Percentiles rank a stretch among this genome's conserved stretches.
phyloP scores from a whole-genome alignment of 2,888 invertebrate genomes.

The Sphaerophoria rueppellii region DNA sequence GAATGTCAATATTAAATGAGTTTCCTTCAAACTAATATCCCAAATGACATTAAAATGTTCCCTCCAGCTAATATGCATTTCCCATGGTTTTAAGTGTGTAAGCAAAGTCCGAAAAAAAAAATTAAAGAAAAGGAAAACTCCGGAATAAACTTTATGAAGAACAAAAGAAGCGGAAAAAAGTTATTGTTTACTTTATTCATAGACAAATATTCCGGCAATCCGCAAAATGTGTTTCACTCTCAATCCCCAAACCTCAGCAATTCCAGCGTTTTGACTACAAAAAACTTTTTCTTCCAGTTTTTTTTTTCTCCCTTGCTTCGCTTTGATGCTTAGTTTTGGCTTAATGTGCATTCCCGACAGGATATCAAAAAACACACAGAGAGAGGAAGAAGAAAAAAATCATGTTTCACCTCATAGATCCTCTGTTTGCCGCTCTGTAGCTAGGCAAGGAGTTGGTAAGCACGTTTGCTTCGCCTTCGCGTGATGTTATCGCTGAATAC shows the following conservation, averaged over 20 bases:
- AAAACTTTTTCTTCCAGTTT: neutral
- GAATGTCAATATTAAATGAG: neutral
- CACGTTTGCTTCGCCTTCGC: slow-evolving; percentile 69
- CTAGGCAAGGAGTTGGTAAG: slow-evolving; percentile 61
- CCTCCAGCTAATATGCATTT: slow-evolving; percentile 31
- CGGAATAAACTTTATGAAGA: neutral
- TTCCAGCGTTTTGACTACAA: neutral
- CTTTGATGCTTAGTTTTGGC: slow-evolving; percentile 42
- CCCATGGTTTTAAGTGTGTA: neutral
- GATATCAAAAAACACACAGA: slow-evolving; percentile 58
- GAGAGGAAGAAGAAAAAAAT: neutral
- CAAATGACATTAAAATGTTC: slow-evolving; percentile 16
- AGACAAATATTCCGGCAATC: slow-evolving; percentile 70
- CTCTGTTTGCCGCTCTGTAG: slow-evolving; percentile 19
- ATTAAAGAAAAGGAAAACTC: neutral
- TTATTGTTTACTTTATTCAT: slow-evolving; percentile 51
- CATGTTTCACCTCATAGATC: slow-evolving; percentile 62
- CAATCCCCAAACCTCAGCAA: slow-evolving; percentile 17
- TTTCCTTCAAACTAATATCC: neutral
- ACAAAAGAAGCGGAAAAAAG: neutral
- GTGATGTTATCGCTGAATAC: slow-evolving; percentile 66
- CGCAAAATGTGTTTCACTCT: slow-evolving; percentile 63
- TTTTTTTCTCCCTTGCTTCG: neutral
- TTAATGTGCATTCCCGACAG: slow-evolving; percentile 68
- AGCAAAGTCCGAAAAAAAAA: slow-evolving; percentile 3